Evolutionary conservation across 2,113 vertebrate species (phyloP), one percentile per base, ranked within the genome.

Genomic region (Helogale parvula): DNA sequence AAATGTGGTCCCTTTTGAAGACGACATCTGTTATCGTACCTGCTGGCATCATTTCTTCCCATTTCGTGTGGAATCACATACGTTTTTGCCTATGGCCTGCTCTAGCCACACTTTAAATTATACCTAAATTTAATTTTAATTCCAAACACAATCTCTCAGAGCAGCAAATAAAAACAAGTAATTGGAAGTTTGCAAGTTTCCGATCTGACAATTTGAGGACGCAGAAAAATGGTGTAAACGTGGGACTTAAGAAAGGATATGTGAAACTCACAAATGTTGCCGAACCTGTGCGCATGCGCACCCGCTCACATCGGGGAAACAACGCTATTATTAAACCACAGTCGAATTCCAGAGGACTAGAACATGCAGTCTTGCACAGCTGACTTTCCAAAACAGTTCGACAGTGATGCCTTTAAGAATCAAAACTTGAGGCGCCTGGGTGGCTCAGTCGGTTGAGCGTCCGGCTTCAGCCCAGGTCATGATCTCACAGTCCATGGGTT

Each of bases 101-200:
- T 74, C 72, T 38, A 72, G 16, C 41, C 68, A 57, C 74, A 87
- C 72, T 89, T 92, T 76, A 88, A 88, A 74, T 84, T 82, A 83
- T 15, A 92, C 27, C 54, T 38, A 83, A 83, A 81, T 93, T 90
- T 96, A 52, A 84, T 90, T 88, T 90, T 60, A 66, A 92, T 95
- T 90, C 57, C 90, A 94, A 97, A 52, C 47, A 92, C 60, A 66
- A 19, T 86, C 38, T 93, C 57, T 88, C 92, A 91, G 52, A 93
- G 60, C 47, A 81, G 14, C 65, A 93, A 88, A 93, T 92, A 88
- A 88, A 94, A 96, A 88, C 50, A 97, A 91, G 50, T 35, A 38
- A 89, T 94, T 94, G 50, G 82, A 90, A 91, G 71, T 54, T 25
- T 63, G 33, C 57, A 63, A 79, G 33, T 82, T 65, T 87, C 38